phyloP scores from a whole-genome alignment of 2,797 vertebrate genomes.

The Pygocentrus nattereri region DNA sequence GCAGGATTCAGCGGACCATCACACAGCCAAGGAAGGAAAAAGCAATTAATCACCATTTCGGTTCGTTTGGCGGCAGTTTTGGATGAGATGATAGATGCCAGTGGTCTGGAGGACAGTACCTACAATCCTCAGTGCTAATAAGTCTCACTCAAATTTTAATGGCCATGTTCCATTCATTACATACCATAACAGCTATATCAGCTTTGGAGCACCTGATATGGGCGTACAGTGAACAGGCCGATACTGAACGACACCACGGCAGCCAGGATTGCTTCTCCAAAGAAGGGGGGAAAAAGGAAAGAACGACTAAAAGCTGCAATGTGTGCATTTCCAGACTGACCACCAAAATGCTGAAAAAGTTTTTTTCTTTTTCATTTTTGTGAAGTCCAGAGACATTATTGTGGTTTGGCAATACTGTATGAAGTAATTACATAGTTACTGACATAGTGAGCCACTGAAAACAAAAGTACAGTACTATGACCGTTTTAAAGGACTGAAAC shows the following conservation, averaged over 20 bases:
- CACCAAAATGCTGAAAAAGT: neutral
- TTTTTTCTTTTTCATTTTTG: too few relatives aligned
- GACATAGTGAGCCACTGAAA: too few relatives aligned
- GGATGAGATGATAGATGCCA: conserved; percentile 67
- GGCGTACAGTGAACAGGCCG: neutral
- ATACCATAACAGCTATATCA: neutral
- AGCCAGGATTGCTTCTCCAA: neutral
- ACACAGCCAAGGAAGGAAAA: conserved; percentile 61
- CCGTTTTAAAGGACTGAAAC: too few relatives aligned
- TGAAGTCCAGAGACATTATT: too few relatives aligned
- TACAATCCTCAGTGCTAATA: conserved; percentile 61
- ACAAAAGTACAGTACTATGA: too few relatives aligned
- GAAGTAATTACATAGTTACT: too few relatives aligned
- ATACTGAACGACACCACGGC: neutral
- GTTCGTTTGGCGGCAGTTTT: conserved; percentile 60
- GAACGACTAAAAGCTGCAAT: too few relatives aligned
- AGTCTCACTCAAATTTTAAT: conserved; percentile 55
- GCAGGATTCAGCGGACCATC: conserved; percentile 73
- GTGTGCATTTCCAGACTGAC: neutral
- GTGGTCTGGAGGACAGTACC: conserved; percentile 65
- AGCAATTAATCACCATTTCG: conserved; percentile 74
- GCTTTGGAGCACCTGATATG: neutral
- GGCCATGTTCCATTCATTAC: conserved; percentile 16
- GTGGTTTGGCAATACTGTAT: too few relatives aligned
- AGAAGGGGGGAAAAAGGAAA: neutral